Evolutionary conservation across 1,140 invertebrate genomes (phyloP).

Genomic region (Pseudobourletiella spinata): DNA sequence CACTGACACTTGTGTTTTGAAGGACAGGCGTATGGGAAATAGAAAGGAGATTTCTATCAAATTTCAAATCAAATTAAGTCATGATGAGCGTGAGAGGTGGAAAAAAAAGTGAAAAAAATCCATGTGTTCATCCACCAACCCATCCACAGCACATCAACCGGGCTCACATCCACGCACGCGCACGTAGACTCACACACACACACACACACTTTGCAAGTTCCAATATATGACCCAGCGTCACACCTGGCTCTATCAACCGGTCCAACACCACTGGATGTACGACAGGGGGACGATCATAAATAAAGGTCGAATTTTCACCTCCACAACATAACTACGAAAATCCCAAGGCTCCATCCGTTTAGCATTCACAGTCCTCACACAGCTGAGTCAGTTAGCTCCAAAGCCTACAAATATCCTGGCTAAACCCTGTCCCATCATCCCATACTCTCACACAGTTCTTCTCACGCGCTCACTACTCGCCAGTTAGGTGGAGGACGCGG

Average conservation of each 20-base stretch:
- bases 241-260: not conserved
- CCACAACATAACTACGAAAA: not conserved
- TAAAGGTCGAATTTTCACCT: too few relatives aligned
- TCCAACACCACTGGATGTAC: not conserved
- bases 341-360: not conserved
- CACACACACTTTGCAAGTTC: too few relatives aligned
- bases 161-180: too few relatives aligned
- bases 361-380: not conserved
- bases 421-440: too few relatives aligned
- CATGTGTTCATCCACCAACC: too few relatives aligned
- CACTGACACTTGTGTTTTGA: not conserved
- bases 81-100: slow-evolving; percentile 1
- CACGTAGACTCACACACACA: too few relatives aligned
- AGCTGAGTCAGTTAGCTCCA: not conserved
- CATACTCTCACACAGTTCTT: not conserved
- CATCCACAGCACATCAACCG: too few relatives aligned
- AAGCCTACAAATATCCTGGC: too few relatives aligned
- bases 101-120: not conserved
- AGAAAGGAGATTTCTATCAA: not conserved
- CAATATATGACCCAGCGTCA: not conserved
- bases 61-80: slow-evolving; percentile 6
- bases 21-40: not conserved
- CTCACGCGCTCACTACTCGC: too few relatives aligned
- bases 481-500: too few relatives aligned
- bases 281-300: too few relatives aligned